Evolutionary conservation across 2,888 invertebrate genomes (phyloP), one percentile per base, ranked within the genome.

Genomic region (Nyleta sp.): DNA sequence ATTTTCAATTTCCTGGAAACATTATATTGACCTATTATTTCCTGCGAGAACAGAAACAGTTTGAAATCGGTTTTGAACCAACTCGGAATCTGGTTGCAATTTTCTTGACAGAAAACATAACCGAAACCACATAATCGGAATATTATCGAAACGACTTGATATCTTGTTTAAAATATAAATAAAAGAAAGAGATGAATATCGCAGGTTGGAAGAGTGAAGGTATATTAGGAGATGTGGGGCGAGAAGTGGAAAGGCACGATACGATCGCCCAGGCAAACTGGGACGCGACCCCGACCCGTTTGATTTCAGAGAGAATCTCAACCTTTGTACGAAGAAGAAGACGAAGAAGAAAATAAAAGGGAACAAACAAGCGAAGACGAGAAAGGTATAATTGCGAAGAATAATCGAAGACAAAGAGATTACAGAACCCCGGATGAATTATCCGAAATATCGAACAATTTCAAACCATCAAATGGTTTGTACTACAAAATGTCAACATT

Each of bases 281-380:
- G 78, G 72, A 78, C 78, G 78, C 78, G 78, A 78, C 78, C 78
- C 67, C 78, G 72, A 78, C 72, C 78, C 62, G 67, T 73, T 73
- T 78, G 72, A 68, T 78, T 77, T 71, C 65, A 53, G 67, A 55
- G 44, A 50, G 64, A 64, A 70, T 68, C 55, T 68, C 57, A 64
- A 72, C 48, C 62, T 64, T 62, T 64, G 62, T 48, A 17, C 64
- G 55, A 68, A 38, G 42, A 38, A 60, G 38, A 67, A 40, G 38
- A 57, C 11, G 35, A 11, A 35, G 35, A 35, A 35, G 35, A 13
- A 35, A 13, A n/a, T 5, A 13, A 10, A 5, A 35, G 35, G 35
- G 11, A 11, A 35, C n/a, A 13, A 35, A 5, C n/a, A 35, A 35
- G 11, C 35, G 35, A 35, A 35, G 62, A 15, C 22, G 46, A 48